Evolutionary conservation across 2,888 invertebrate species (phyloP).

Genomic region (Alloscopus bannaensis): DNA sequence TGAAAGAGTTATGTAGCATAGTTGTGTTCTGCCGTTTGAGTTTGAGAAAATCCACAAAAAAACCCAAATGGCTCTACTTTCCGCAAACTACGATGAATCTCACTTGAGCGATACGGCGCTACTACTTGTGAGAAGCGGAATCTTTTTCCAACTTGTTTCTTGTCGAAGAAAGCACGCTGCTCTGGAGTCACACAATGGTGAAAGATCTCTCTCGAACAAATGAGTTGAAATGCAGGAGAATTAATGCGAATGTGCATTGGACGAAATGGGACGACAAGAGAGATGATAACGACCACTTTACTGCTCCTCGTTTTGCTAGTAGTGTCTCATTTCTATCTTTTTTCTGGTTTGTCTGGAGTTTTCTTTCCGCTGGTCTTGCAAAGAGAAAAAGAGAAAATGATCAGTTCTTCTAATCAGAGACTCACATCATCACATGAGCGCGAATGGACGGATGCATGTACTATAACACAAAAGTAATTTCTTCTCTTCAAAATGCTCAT

Average conservation of each 20-base stretch:
- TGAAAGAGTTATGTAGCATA: too few species aligned
- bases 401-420: slow-evolving; percentile 63
- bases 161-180: too few species aligned
- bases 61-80: too few species aligned
- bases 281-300: slow-evolving; percentile 20
- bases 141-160: too few species aligned
- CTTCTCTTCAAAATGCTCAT: slow-evolving; percentile 38
- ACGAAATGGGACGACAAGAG: slow-evolving; percentile 14
- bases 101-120: too few species aligned
- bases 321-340: slow-evolving; percentile 3
- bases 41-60: too few species aligned
- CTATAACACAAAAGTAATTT: slow-evolving; percentile 46
- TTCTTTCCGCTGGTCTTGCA: background rate
- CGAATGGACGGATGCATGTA: slow-evolving; percentile 56
- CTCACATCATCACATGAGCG: slow-evolving; percentile 62
- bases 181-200: too few species aligned
- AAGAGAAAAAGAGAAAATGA: slow-evolving; percentile 39
- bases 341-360: background rate
- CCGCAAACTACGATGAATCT: too few species aligned
- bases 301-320: background rate
- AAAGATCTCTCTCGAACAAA: too few species aligned
- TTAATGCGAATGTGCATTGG: background rate
- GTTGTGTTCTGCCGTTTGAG: too few species aligned
- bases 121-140: too few species aligned
- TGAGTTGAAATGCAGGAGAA: slow-evolving; percentile 5